Evolutionary conservation across 1,140 invertebrate genomes (phyloP).

Genomic region (Bicyclus anynana): DNA sequence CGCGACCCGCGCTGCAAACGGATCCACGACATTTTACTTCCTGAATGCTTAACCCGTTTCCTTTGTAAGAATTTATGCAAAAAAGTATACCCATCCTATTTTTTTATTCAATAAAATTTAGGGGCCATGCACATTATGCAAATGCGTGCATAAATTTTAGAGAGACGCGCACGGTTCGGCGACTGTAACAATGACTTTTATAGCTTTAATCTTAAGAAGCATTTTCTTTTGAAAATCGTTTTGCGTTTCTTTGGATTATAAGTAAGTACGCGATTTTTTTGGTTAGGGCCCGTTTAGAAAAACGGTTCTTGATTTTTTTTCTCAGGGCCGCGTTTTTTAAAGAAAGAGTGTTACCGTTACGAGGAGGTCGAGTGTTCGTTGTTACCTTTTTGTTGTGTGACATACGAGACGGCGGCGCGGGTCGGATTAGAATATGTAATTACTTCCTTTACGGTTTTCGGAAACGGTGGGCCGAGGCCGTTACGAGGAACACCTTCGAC

Average conservation of each 20-base stretch:
- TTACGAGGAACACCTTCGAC: constrained; percentile 29
- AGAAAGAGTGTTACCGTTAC: constrained; percentile 58
- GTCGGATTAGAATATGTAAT: constrained; percentile 75
- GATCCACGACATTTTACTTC: constrained; percentile 70
- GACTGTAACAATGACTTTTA: constrained; percentile 28
- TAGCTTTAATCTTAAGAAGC: constrained; percentile 23
- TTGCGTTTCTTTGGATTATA: constrained; percentile 49
- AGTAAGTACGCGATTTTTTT: constrained; percentile 70
- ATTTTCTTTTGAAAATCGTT: constrained; percentile 29
- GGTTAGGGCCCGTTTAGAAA: constrained; percentile 49
- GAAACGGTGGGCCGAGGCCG: constrained; percentile 54
- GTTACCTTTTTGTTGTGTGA: constrained; percentile 64
- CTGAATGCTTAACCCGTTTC: constrained; percentile 75
- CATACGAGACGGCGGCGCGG: constrained; percentile 63
- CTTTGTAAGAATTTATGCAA: constrained; percentile 78
- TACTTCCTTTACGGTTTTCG: constrained; percentile 74
- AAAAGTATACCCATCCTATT: constrained; percentile 78
- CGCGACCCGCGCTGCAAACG: constrained; percentile 40
- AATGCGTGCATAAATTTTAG: constrained; percentile 77
- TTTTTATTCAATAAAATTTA: constrained; percentile 77
- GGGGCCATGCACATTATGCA: constrained; percentile 78
- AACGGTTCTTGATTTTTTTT: constrained; percentile 65
- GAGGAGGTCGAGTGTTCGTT: constrained; percentile 45
- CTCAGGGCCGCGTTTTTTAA: constrained; percentile 50
- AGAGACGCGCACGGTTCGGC: constrained; percentile 31